Conservation (phyloP, 2,888 invertebrate species). For the Dryomyza anilis region DNA sequence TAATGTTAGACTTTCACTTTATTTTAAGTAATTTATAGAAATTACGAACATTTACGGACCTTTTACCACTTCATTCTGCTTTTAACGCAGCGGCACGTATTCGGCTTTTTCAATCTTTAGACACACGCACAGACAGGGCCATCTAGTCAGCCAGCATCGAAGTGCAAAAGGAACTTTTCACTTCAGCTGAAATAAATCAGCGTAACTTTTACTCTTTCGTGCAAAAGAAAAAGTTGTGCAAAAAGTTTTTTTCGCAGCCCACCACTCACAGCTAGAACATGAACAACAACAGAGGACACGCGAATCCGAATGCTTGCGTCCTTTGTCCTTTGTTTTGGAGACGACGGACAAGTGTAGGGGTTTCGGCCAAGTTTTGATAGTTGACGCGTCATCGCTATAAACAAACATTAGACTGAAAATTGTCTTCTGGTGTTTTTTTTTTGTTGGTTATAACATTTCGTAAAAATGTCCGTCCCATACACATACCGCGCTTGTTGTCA, state of each 20-base stretch:
- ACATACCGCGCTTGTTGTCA: neutral
- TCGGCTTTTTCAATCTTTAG: too few species aligned
- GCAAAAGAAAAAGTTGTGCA: neutral
- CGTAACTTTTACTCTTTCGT: slow-evolving; percentile 3
- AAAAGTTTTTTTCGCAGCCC: slow-evolving; percentile 1
- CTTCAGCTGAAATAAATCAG: slow-evolving; percentile 1
- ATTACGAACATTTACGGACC: too few species aligned
- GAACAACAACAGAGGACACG: neutral
- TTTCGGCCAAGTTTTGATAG: slow-evolving; percentile 1
- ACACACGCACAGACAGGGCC: too few species aligned
- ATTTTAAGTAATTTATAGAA: too few species aligned
- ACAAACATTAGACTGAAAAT: neutral
- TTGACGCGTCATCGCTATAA: slow-evolving; percentile 17
- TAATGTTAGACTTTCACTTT: too few species aligned
- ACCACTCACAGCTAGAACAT: neutral
- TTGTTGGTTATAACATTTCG: too few species aligned
- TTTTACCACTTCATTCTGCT: too few species aligned
- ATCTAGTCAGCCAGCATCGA: too few species aligned
- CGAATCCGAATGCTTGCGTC: too few species aligned
- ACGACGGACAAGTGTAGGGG: neutral
- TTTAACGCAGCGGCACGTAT: too few species aligned
- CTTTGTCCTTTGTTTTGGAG: too few species aligned
- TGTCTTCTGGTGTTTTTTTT: neutral
- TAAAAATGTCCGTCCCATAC: neutral
- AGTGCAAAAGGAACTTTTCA: neutral